Evolutionary conservation across 2,888 invertebrate genomes (phyloP).

Genomic region (Cactoblastis cactorum): DNA sequence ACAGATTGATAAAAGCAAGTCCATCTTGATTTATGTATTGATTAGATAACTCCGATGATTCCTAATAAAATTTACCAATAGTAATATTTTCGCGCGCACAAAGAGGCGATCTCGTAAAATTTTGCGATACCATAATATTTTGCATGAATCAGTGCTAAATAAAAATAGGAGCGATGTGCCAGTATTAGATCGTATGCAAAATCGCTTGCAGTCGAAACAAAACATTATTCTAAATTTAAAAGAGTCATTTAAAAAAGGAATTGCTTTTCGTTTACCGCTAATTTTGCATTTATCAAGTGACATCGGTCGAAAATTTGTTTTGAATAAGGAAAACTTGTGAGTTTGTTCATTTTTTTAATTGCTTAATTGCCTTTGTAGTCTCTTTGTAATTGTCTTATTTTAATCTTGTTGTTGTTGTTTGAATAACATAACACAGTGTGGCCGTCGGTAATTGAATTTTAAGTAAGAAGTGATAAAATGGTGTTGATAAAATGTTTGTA

Average conservation of each 20-base stretch:
- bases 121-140: conserved; percentile 1
- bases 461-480: no score
- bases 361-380: neutral
- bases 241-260: neutral
- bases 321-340: conserved; percentile 4
- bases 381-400: neutral
- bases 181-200: neutral
- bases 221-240: neutral
- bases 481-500: neutral
- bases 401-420: neutral
- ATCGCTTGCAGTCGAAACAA: neutral
- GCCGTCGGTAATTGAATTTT: no score
- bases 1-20: conserved; percentile 39
- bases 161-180: conserved; percentile 15
- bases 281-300: neutral
- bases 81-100: neutral
- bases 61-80: conserved; percentile 2
- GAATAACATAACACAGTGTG: no score
- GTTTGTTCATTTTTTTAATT: neutral
- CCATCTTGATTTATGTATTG: conserved; percentile 47
- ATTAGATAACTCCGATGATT: conserved; percentile 32
- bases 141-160: neutral
- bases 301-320: neutral
- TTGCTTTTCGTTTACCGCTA: neutral
- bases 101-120: conserved; percentile 1